phyloP scores from a whole-genome alignment of 2,113 vertebrate species.

The Epinephelus lanceolatus region DNA sequence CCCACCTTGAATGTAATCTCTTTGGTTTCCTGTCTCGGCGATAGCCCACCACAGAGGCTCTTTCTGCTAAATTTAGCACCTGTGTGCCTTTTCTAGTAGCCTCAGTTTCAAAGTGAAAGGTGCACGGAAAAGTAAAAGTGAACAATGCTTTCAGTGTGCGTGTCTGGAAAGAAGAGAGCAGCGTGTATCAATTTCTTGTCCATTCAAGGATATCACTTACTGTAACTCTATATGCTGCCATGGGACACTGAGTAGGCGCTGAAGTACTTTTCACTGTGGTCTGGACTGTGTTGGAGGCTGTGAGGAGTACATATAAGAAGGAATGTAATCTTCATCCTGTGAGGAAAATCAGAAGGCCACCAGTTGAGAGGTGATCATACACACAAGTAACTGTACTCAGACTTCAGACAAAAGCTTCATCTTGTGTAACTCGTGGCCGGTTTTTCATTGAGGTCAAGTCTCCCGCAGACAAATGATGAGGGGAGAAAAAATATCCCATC shows the following conservation, averaged over 20 bases:
- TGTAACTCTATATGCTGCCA: conserved; percentile 68
- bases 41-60: conserved; percentile 31
- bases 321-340: neutral
- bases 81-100: conserved; percentile 32
- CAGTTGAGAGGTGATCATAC: neutral
- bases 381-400: conserved; percentile 1
- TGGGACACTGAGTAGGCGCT: conserved; percentile 63
- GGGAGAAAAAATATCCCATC: conserved; percentile 48
- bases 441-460: conserved; percentile 57
- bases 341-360: neutral
- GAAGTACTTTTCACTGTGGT: conserved; percentile 57
- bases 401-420: conserved; percentile 19
- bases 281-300: conserved; percentile 46
- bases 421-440: conserved; percentile 13
- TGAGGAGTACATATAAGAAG: conserved; percentile 8
- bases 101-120: conserved; percentile 67
- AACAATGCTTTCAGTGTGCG: conserved; percentile 67
- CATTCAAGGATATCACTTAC: conserved; percentile 78
- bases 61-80: conserved; percentile 74
- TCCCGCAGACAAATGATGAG: conserved; percentile 38
- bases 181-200: conserved; percentile 61
- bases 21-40: conserved; percentile 55
- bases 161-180: conserved; percentile 60
- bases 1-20: conserved; percentile 54
- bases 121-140: conserved; percentile 74